Percentiles rank a stretch among this genome's conserved stretches.
phyloP scores from a whole-genome alignment of 2,888 invertebrate genomes.

The Chrysomela aeneicollis region DNA sequence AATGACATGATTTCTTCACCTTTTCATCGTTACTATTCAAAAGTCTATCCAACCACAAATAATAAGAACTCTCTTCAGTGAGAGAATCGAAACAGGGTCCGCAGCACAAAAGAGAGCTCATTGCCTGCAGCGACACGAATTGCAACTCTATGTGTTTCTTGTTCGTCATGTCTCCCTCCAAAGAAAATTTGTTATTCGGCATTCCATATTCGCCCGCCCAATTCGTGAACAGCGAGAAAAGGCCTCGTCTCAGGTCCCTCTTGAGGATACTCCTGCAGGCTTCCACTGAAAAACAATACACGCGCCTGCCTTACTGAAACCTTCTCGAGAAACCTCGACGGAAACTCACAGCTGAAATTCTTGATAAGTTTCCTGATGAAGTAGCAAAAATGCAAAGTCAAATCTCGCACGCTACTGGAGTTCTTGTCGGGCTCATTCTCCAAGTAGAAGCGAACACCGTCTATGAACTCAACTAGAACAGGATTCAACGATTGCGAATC shows the following conservation, averaged over 20 bases:
- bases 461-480: slow-evolving; percentile 92
- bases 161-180: slow-evolving; percentile 45
- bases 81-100: slow-evolving; percentile 93
- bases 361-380: slow-evolving; percentile 93
- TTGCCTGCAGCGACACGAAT: slow-evolving; percentile 75
- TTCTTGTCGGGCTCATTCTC: slow-evolving; percentile 96
- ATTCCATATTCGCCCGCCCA: slow-evolving; percentile 92
- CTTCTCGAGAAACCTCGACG: slow-evolving; percentile 2
- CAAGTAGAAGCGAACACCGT: slow-evolving; percentile 89
- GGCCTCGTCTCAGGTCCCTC: slow-evolving; percentile 82
- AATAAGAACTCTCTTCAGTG: slow-evolving; percentile 91
- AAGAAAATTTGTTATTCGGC: slow-evolving; percentile 63
- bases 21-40: slow-evolving; percentile 87
- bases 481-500: slow-evolving; percentile 79
- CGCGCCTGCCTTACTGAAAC: not conserved
- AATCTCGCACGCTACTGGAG: slow-evolving; percentile 84
- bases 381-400: slow-evolving; percentile 92
- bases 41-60: slow-evolving; percentile 92
- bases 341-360: slow-evolving; percentile 84
- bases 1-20: no score
- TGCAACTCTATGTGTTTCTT: slow-evolving; percentile 62
- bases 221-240: slow-evolving; percentile 91
- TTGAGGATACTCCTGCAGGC: slow-evolving; percentile 85
- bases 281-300: slow-evolving; percentile 74
- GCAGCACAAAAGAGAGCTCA: slow-evolving; percentile 95